Evolutionary conservation across 2,113 vertebrate genomes (phyloP).

Genomic region (Sula dactylatra): DNA sequence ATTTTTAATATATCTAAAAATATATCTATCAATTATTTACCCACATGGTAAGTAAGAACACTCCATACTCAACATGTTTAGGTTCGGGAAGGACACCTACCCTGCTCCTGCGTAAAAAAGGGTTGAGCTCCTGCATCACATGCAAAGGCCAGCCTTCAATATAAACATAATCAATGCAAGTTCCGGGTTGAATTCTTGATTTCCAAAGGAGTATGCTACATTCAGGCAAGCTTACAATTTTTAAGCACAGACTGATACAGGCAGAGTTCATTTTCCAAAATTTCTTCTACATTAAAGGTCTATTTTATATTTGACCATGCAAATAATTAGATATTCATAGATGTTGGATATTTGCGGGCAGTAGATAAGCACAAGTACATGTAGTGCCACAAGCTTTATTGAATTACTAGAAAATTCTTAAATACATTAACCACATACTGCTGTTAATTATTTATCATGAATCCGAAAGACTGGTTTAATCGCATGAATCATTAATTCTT

Average conservation of each 20-base stretch:
- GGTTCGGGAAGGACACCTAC: background rate
- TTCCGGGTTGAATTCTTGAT: background rate
- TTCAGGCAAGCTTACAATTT: background rate
- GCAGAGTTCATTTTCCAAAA: background rate
- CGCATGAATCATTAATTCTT: background rate
- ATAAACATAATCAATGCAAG: background rate
- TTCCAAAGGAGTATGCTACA: background rate
- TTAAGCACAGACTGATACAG: background rate
- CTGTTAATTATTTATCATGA: constrained; percentile 6
- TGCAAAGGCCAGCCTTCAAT: background rate
- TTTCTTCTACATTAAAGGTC: background rate
- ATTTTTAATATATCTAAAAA: background rate
- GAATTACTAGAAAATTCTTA: constrained; percentile 1
- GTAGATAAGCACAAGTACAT: background rate
- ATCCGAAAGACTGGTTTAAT: background rate
- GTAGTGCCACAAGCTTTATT: constrained; percentile 4
- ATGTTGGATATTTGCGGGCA: background rate
- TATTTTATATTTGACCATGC: background rate
- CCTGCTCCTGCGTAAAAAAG: background rate
- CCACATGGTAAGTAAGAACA: background rate
- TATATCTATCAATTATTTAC: background rate
- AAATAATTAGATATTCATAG: background rate
- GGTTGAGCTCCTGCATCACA: background rate
- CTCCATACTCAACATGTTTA: background rate
- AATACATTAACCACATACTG: background rate